Evolutionary conservation across 1,140 invertebrate species (phyloP).

Genomic region (Dreissena polymorpha): DNA sequence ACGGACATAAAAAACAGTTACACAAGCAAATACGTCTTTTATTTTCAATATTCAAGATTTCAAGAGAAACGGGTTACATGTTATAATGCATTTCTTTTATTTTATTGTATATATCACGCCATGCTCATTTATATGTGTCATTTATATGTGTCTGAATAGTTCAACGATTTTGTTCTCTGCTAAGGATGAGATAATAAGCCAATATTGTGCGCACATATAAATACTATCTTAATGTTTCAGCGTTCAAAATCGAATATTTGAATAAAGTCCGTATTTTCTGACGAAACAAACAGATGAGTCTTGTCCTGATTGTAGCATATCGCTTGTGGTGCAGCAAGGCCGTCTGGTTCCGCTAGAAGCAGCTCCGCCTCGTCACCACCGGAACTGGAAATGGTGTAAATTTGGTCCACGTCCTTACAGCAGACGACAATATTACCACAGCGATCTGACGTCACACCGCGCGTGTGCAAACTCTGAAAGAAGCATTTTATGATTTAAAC

Average conservation of each 20-base stretch:
- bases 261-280: conserved; percentile 44
- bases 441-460: conserved; percentile 26
- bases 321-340: conserved; percentile 34
- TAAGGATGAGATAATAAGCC: background rate
- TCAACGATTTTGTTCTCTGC: background rate
- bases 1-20: no score
- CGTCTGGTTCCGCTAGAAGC: conserved; percentile 40
- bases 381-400: conserved; percentile 37
- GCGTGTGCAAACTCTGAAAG: conserved; percentile 17
- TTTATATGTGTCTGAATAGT: background rate
- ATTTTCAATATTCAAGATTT: background rate
- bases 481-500: no score
- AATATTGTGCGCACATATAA: background rate
- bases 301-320: conserved; percentile 37
- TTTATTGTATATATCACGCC: background rate
- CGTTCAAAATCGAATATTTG: conserved; percentile 48
- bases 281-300: conserved; percentile 39
- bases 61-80: background rate
- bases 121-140: background rate
- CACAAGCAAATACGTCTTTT: no score
- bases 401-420: conserved; percentile 47
- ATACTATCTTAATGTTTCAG: background rate
- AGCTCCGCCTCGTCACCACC: conserved; percentile 38
- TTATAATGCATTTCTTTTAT: background rate
- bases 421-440: conserved; percentile 30